Percentiles rank a stretch among this genome's conserved stretches.
phyloP scores from a whole-genome alignment of 1,140 invertebrate species.

The Hylyphantes graminicola region DNA sequence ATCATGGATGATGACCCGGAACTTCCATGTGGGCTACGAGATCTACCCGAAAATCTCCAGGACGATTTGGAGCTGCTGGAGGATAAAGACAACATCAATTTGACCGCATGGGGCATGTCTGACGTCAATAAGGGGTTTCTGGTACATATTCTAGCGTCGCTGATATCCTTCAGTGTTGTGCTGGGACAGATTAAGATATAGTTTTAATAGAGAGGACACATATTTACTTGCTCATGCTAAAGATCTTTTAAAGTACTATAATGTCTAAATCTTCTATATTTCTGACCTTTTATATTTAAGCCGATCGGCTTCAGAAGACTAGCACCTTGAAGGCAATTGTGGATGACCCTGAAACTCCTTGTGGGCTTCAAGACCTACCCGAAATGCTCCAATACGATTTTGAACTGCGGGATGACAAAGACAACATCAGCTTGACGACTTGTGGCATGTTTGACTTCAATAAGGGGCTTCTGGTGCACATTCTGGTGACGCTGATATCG shows the following conservation, averaged over 20 bases:
- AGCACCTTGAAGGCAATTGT: neutral
- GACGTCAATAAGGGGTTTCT: constrained; percentile 3
- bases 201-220: neutral
- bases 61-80: constrained; percentile 9
- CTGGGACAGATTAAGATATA: constrained; percentile 6
- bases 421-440: constrained; percentile 5
- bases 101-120: constrained; percentile 25
- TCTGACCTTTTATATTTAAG: too few relatives aligned
- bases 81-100: constrained; percentile 12
- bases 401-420: constrained; percentile 7
- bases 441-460: constrained; percentile 16
- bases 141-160: neutral
- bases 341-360: neutral
- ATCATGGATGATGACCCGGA: constrained; percentile 4
- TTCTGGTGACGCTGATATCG: constrained; percentile 2
- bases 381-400: neutral
- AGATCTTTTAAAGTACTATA: too few relatives aligned
- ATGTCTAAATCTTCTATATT: too few relatives aligned
- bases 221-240: too few relatives aligned
- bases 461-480: neutral
- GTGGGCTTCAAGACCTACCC: neutral
- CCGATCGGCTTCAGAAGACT: constrained; percentile 3
- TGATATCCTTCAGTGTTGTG: constrained; percentile 19
- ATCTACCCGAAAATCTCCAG: neutral
- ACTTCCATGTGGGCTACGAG: neutral